These are phyloP conservation scores for Tetraneura akinire DNA, from an alignment of 1,140 invertebrate species.

Conservation along the genomic window DNA sequence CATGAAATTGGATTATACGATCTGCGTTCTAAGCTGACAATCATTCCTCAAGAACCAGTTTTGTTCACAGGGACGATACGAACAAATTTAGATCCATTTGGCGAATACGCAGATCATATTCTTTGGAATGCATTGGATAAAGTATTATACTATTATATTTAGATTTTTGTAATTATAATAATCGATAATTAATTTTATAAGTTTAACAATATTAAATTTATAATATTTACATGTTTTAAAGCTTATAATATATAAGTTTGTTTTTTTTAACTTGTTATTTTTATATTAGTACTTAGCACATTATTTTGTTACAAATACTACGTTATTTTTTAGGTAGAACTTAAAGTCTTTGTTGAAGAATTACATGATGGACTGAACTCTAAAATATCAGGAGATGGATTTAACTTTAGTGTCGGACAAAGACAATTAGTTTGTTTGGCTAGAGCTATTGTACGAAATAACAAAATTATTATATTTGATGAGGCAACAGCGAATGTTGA, in stretches of 20 bases:
- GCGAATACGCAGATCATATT: too few relatives aligned
- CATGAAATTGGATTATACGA: constrained; percentile 67
- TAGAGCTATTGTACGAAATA: constrained; percentile 75
- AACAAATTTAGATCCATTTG: too few relatives aligned
- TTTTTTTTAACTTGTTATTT: too few relatives aligned
- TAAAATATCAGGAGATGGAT: constrained; percentile 63
- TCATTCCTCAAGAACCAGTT: constrained; percentile 71
- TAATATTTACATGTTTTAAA: too few relatives aligned
- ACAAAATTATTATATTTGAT: constrained; percentile 71
- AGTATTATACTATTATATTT: constrained; percentile 60
- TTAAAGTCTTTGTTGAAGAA: constrained; percentile 55
- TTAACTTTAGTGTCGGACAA: constrained; percentile 83
- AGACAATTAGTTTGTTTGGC: constrained; percentile 83
- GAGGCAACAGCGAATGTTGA: constrained; percentile 76
- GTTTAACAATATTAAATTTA: too few relatives aligned
- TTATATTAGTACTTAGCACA: too few relatives aligned
- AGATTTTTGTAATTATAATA: background rate
- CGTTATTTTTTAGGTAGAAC: constrained; percentile 55
- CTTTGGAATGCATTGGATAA: constrained; percentile 70
- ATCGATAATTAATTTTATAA: background rate
- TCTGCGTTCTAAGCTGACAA: constrained; percentile 72
- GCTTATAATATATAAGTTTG: too few relatives aligned
- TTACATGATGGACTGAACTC: constrained; percentile 53
- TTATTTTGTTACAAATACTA: too few relatives aligned
- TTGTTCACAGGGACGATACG: too few relatives aligned